Evolutionary conservation across 2,888 invertebrate genomes (phyloP), one percentile per base, ranked within the genome.

Genomic region (Campaea margaritaria): DNA sequence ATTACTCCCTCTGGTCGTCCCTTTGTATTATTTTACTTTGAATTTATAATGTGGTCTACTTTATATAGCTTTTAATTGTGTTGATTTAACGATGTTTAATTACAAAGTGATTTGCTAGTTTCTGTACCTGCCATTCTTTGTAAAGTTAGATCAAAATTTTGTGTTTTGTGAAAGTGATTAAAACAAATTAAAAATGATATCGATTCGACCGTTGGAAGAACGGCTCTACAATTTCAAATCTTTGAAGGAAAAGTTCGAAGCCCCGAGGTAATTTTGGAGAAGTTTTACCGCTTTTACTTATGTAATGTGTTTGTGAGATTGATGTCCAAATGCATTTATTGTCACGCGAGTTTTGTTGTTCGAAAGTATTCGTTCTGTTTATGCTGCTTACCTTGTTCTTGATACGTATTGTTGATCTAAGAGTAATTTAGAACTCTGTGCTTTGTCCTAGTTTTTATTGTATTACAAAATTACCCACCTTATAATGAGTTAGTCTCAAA

Each of bases 221-320:
- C 79, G 91, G 56, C 83, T 87, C 47, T 91, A 75, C 67, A 90
- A 79, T 70, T 92, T 92, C 67, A 83, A 89, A 59, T 83, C 81
- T 60, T 69, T 91, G 28, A 91, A 87, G 73, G 88, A 91, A 50
- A 84, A 86, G 70, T 92, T 92, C 76, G 91, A 92, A 69, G 61
- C 79, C 62, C 64, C 79, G 59, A 91, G 91, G 91, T 91, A 89
- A 81, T 42, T 53, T 47, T 50, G 52, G 39, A 50, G 55, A 34
- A 36, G 31, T 34, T 50, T 47, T 27, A 13, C 14, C 12, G 7
- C 28, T 31, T 28, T 34, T 41, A 11, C n/a, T 39, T 39, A 5
- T 21, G 21, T 10, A 12, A 46, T 2, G 5, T 13, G 41, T 34
- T 41, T 28, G 31, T 51, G 15, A 15, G n/a, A 27, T 42, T 16